These are phyloP conservation scores for Crenichthys baileyi DNA, from an alignment of 2,797 vertebrate species.

Conservation along the genomic window DNA sequence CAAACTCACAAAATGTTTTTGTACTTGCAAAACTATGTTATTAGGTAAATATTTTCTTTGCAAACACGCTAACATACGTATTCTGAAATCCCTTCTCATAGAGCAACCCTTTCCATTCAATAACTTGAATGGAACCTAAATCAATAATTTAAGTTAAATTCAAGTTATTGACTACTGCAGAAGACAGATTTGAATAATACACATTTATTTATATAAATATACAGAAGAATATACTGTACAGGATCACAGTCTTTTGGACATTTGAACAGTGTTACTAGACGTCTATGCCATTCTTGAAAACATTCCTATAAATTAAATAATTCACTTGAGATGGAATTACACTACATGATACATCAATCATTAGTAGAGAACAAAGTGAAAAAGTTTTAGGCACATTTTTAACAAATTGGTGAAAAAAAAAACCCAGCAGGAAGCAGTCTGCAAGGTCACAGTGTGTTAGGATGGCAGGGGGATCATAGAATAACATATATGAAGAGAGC, in stretches of 20 bases:
- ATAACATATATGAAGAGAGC: constrained; percentile 86
- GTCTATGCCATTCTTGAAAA: constrained; percentile 26
- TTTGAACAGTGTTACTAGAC: constrained; percentile 31
- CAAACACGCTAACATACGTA: neutral
- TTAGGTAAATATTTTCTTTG: neutral
- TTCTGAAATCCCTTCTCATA: constrained; percentile 35
- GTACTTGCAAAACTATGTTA: neutral
- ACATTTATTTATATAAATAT: constrained; percentile 64
- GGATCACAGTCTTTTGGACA: constrained; percentile 34
- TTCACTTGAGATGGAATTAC: constrained; percentile 15
- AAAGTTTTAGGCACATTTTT: constrained; percentile 16
- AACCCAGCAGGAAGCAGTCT: neutral
- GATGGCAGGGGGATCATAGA: constrained; percentile 57
- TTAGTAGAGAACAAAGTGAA: constrained; percentile 9
- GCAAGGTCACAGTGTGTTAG: neutral
- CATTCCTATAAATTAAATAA: constrained; percentile 18
- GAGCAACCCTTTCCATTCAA: constrained; percentile 27
- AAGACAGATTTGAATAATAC: constrained; percentile 22
- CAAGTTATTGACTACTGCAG: constrained; percentile 7
- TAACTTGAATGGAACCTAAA: constrained; percentile 5
- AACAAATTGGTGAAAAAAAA: constrained; percentile 8
- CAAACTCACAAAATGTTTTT: neutral
- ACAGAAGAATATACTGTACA: constrained; percentile 58
- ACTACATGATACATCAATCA: constrained; percentile 18
- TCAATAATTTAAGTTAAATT: neutral